These are phyloP conservation scores for Baryphthengus martii DNA, from an alignment of 2,113 vertebrate genomes.

Conservation along the genomic window DNA sequence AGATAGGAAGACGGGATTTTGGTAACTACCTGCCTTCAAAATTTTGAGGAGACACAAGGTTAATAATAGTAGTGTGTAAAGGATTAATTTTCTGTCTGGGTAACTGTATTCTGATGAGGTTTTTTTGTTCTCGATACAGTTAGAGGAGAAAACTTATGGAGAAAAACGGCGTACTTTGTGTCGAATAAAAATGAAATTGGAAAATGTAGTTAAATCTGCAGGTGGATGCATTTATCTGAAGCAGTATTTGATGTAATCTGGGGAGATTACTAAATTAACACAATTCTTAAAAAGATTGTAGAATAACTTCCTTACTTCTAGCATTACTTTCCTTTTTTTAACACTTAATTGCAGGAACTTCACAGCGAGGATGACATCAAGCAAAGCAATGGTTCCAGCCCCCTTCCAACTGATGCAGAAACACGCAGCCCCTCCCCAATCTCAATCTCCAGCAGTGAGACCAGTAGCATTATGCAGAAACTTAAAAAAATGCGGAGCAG, in stretches of 20 bases:
- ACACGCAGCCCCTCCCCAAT: constrained; percentile 87
- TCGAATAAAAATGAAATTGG: not conserved
- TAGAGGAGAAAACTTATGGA: not conserved
- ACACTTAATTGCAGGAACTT: constrained; percentile 75
- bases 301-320: not conserved
- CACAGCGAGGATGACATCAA: constrained; percentile 75
- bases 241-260: not conserved
- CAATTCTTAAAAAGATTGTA: not conserved
- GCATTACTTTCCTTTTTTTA: not conserved
- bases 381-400: constrained; percentile 68
- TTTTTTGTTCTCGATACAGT: not conserved
- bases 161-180: not conserved
- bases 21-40: not conserved
- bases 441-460: constrained; percentile 94
- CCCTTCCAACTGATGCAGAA: constrained; percentile 76
- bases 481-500: constrained; percentile 97
- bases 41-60: not conserved
- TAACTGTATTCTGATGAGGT: not conserved
- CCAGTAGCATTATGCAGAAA: constrained; percentile 98
- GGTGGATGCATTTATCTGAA: not conserved
- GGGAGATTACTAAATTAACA: not conserved
- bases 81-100: not conserved
- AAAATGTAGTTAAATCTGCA: not conserved
- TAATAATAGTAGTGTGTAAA: not conserved
- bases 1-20: not conserved